Conservation (phyloP, 1,140 invertebrate genomes). For the Adoxophyes honmai region DNA sequence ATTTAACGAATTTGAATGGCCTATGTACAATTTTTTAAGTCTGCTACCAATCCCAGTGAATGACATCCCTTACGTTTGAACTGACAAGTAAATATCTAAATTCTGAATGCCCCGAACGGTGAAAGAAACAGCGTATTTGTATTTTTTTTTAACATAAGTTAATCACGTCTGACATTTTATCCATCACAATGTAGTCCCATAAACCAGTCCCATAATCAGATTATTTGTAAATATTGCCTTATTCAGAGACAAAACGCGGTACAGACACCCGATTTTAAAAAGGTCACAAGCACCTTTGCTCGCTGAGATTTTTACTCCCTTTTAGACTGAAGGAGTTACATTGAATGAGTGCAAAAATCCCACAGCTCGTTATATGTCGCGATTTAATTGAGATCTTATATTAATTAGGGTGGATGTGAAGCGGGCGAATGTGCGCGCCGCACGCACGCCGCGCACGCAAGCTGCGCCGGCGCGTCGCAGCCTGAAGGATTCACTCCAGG, state of each 20-base stretch:
- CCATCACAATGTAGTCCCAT: constrained; percentile 19
- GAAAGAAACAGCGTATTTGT: neutral
- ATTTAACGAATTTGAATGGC: too few relatives aligned
- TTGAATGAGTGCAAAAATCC: constrained; percentile 40
- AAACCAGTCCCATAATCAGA: constrained; percentile 42
- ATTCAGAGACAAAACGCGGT: constrained; percentile 39
- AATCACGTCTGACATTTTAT: neutral
- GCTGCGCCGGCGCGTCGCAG: neutral
- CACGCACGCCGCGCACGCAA: constrained; percentile 66
- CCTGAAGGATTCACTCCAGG: neutral
- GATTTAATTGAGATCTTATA: constrained; percentile 74
- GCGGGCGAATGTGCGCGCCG: constrained; percentile 60
- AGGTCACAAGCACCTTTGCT: neutral
- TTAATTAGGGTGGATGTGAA: constrained; percentile 69
- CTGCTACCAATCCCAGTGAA: too few relatives aligned
- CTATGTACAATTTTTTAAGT: too few relatives aligned
- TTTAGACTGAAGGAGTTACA: constrained; percentile 16
- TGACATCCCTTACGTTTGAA: too few relatives aligned
- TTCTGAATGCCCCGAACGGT: too few relatives aligned
- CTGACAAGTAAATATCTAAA: too few relatives aligned
- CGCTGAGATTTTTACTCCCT: neutral
- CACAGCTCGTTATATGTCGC: constrained; percentile 67
- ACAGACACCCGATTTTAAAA: constrained; percentile 17
- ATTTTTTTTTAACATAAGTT: neutral
- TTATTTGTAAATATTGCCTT: constrained; percentile 38